Percentiles rank a stretch among this genome's conserved stretches.
These are phyloP conservation scores for Diachasma alloeum DNA, from an alignment of 1,140 invertebrate species.

Conservation along the genomic window DNA sequence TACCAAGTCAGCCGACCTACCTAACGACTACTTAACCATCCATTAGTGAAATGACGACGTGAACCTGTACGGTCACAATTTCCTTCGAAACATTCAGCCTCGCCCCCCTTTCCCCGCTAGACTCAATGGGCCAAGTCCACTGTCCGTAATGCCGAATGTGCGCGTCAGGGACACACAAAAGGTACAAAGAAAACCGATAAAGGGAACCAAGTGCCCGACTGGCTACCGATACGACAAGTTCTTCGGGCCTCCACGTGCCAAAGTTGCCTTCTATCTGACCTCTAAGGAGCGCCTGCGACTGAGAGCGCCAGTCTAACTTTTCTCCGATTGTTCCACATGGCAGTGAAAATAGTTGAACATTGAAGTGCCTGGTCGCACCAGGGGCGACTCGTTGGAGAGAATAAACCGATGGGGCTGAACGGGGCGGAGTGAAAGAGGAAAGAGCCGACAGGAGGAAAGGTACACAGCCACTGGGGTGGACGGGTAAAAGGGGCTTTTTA, in stretches of 20 bases:
- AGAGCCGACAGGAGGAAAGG: not conserved
- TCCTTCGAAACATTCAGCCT: too few species aligned
- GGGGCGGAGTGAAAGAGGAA: not conserved
- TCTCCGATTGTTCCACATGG: conserved; percentile 27
- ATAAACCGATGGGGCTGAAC: not conserved
- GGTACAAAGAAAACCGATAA: not conserved
- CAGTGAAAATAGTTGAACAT: conserved; percentile 25
- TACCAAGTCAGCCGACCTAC: not conserved
- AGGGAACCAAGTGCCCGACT: conserved; percentile 8
- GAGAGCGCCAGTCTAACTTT: conserved; percentile 20
- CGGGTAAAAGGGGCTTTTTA: conserved; percentile 2
- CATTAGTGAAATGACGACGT: not conserved
- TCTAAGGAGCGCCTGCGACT: conserved; percentile 12
- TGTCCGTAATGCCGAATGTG: too few species aligned
- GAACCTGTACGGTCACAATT: too few species aligned
- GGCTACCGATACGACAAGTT: not conserved
- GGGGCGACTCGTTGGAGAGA: conserved; percentile 4
- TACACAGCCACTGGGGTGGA: not conserved
- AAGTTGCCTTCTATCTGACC: conserved; percentile 8
- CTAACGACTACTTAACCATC: not conserved
- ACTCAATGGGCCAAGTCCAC: too few species aligned
- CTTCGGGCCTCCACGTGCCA: not conserved
- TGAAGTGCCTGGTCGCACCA: conserved; percentile 1
- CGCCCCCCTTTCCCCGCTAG: too few species aligned
- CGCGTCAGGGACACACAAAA: not conserved